Percentiles rank a stretch among this genome's conserved stretches.
phyloP scores from a whole-genome alignment of 2,797 vertebrate species.

The Gobionotothen gibberifrons region DNA sequence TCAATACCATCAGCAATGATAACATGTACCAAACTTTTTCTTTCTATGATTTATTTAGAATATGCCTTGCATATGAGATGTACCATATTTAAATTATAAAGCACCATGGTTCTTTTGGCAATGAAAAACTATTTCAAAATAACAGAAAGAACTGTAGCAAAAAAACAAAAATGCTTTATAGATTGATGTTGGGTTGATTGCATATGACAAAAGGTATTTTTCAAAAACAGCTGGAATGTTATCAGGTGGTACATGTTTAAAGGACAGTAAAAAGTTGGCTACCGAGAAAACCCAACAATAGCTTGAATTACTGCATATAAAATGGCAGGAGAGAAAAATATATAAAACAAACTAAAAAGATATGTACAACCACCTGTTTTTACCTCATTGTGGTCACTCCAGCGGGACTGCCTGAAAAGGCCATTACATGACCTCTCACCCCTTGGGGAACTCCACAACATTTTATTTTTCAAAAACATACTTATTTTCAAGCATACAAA shows the following conservation, averaged over 20 bases:
- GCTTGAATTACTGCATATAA: constrained; percentile 99
- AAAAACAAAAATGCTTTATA: constrained; percentile 57
- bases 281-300: constrained; percentile 97
- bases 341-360: constrained; percentile 87
- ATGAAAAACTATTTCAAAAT: constrained; percentile 79
- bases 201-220: constrained; percentile 90
- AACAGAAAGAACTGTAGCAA: constrained; percentile 74
- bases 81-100: constrained; percentile 97
- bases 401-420: constrained; percentile 88
- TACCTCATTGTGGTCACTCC: constrained; percentile 88
- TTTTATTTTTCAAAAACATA: constrained; percentile 86
- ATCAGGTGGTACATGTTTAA: constrained; percentile 88
- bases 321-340: constrained; percentile 95
- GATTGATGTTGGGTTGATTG: constrained; percentile 91
- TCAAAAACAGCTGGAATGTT: constrained; percentile 96
- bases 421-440: constrained; percentile 96
- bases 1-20: constrained; percentile 93
- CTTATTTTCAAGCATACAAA: constrained; percentile 97
- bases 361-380: constrained; percentile 98
- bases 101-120: constrained; percentile 96
- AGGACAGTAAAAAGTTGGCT: constrained; percentile 93
- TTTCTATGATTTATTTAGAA: constrained; percentile 81
- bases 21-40: constrained; percentile 88
- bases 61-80: constrained; percentile 98
- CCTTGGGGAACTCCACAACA: constrained; percentile 87